Evolutionary conservation across 2,888 invertebrate species (phyloP), one percentile per base, ranked within the genome.

Genomic region (Eurois occulta): DNA sequence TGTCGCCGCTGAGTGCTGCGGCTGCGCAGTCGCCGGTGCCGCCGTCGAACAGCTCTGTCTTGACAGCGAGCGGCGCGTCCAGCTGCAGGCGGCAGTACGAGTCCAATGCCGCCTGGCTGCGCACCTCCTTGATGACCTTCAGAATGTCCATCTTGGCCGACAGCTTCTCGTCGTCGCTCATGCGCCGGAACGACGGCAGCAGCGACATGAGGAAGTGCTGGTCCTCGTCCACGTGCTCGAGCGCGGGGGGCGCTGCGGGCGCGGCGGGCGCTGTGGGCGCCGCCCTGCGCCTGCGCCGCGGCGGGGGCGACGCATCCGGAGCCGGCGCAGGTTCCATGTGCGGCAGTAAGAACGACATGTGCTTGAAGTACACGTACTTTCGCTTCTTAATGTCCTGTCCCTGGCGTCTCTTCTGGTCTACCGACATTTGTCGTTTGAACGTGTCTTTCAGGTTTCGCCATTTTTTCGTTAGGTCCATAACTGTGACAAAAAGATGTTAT

Each of bases 381-480:
- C 90, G 92, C 69, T 84, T 91, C 75, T 89, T 90, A 6, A 88
- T 86, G 43, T 85, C 78, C 60, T 76, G 81, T 5, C 87, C 91
- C 65, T 89, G 88, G 60, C 86, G 78, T 7, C 85, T 86, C 74
- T 86, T 90, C 75, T 89, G 89, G 72, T 92, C 90, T 18, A 87
- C 58, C 46, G 86, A 85, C 24, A 92, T 35, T 72, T 93, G 91
- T 16, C 92, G 87, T 76, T 90, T 90, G 84, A 92, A 93, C 8
- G 92, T 91, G 83, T 93, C 93, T 18, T 92, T 91, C 2, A 93
- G 85, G 78, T 93, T 93, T 2, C 93, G 92, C 93, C 93, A 93
- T 81, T 91, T 92, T 70, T 91, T 92, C 58, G 70, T 87, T 62
- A 93, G 78, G 73, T 90, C 91, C 80, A 82, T 62, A 66, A 91